Evolutionary conservation across 2,797 vertebrate species (phyloP).

Genomic region (Acanthopagrus latus): DNA sequence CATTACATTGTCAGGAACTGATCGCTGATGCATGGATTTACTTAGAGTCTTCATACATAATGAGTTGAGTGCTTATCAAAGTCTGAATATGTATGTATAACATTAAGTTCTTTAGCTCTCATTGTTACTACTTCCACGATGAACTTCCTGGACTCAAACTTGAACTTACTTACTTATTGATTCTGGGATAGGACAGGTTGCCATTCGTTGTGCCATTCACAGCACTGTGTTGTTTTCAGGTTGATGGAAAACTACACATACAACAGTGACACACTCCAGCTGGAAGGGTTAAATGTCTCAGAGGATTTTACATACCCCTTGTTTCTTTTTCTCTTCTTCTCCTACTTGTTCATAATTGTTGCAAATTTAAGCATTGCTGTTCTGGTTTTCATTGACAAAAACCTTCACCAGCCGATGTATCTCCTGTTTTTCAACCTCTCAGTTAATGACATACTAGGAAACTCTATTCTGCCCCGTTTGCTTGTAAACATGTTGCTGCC

Average conservation of each 20-base stretch:
- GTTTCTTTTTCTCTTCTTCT: slow-evolving; percentile 55
- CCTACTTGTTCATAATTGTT: slow-evolving; percentile 50
- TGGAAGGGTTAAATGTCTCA: slow-evolving; percentile 64
- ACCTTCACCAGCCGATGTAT: slow-evolving; percentile 87
- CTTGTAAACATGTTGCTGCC: slow-evolving; percentile 77
- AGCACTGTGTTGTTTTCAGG: neutral
- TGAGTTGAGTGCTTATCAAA: too few species aligned
- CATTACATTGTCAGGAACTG: too few species aligned
- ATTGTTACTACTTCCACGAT: too few species aligned
- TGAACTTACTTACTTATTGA: too few species aligned
- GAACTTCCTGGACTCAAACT: too few species aligned
- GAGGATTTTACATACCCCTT: slow-evolving; percentile 12
- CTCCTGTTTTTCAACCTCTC: slow-evolving; percentile 83
- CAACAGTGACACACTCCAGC: slow-evolving; percentile 56
- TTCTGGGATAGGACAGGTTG: too few species aligned
- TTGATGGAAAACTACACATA: slow-evolving; percentile 66
- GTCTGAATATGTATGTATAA: too few species aligned
- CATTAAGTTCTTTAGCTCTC: too few species aligned
- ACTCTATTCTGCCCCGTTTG: slow-evolving; percentile 72
- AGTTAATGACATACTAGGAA: slow-evolving; percentile 76
- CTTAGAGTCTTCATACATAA: too few species aligned
- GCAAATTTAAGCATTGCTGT: slow-evolving; percentile 51
- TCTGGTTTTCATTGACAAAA: slow-evolving; percentile 45
- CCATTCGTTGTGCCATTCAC: too few species aligned
- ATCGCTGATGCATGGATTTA: too few species aligned